A percentile compares a stretch with the other conserved stretches of the same genome.
phyloP scores from a whole-genome alignment of 2,888 invertebrate species.

The Peribatodes rhomboidaria region DNA sequence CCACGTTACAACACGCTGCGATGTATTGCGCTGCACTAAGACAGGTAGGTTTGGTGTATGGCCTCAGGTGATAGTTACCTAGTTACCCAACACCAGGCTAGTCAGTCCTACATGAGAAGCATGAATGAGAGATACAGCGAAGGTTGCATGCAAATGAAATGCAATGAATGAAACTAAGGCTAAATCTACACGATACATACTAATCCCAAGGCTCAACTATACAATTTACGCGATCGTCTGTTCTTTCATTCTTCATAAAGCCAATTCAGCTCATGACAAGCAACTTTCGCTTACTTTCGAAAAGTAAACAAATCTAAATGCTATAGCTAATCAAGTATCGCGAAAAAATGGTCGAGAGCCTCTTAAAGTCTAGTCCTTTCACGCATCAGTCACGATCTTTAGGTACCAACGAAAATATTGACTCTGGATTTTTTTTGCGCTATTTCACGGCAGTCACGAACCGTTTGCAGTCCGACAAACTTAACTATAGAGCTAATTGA shows the following conservation, averaged over 20 bases:
- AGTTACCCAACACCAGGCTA: constrained; percentile 18
- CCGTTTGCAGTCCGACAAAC: constrained; percentile 8
- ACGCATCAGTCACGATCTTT: constrained; percentile 32
- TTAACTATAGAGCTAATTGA: neutral
- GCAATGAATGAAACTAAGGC: constrained; percentile 23
- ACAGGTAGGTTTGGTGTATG: neutral
- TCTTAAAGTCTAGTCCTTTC: constrained; percentile 26
- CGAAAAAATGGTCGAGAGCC: constrained; percentile 23
- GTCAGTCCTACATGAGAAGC: constrained; percentile 28
- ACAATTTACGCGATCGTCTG: constrained; percentile 7
- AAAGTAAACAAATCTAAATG: constrained; percentile 29
- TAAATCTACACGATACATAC: constrained; percentile 10
- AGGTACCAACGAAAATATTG: constrained; percentile 27
- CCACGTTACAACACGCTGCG: constrained; percentile 18
- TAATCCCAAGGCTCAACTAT: constrained; percentile 16
- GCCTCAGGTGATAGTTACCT: constrained; percentile 8
- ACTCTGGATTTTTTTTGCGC: constrained; percentile 20
- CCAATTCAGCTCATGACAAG: constrained; percentile 18
- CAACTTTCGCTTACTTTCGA: constrained; percentile 36
- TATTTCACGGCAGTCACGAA: constrained; percentile 27
- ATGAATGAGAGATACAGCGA: constrained; percentile 35
- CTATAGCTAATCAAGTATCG: constrained; percentile 25
- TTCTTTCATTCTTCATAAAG: neutral
- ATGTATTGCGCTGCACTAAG: neutral
- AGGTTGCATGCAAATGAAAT: constrained; percentile 35